Conservation (phyloP, 2,797 vertebrate genomes). For the Acrocephalus scirpaceus region DNA sequence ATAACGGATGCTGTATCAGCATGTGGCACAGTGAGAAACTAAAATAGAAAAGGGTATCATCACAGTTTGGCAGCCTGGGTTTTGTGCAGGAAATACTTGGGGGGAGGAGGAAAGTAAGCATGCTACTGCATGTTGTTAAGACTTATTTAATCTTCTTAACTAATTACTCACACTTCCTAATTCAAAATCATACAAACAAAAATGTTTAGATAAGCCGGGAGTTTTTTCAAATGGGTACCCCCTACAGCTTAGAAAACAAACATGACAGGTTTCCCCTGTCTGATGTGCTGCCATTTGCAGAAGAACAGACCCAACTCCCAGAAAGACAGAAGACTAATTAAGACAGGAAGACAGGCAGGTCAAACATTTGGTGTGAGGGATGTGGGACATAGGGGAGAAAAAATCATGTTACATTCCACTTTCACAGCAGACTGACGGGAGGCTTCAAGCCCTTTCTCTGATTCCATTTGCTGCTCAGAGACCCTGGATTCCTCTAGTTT, state of each 20-base stretch:
- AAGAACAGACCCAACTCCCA: conserved; percentile 71
- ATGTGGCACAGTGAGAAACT: conserved; percentile 57
- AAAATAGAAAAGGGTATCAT: conserved; percentile 40
- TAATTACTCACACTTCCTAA: conserved; percentile 80
- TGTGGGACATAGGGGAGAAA: conserved; percentile 67
- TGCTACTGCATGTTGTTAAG: conserved; percentile 68
- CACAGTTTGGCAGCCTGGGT: conserved; percentile 20
- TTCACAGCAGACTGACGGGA: conserved; percentile 58
- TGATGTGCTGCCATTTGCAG: conserved; percentile 78
- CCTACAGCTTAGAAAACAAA: conserved; percentile 80
- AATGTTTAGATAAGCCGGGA: conserved; percentile 73
- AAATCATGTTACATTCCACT: conserved; percentile 68
- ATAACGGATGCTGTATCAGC: conserved; percentile 45
- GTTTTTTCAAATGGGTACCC: conserved; percentile 76
- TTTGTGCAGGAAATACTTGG: conserved; percentile 48
- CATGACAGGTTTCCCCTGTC: conserved; percentile 68
- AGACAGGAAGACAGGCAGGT: conserved; percentile 73
- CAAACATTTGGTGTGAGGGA: conserved; percentile 74
- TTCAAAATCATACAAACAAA: conserved; percentile 82
- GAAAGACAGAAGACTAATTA: conserved; percentile 75
- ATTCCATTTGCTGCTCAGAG: conserved; percentile 33
- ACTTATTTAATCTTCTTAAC: conserved; percentile 77
- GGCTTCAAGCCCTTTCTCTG: conserved; percentile 8
- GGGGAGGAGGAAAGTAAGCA: conserved; percentile 30
- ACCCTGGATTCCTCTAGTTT: not conserved